Conservation (phyloP, 2,113 vertebrate genomes). For the Hymenochirus boettgeri region DNA sequence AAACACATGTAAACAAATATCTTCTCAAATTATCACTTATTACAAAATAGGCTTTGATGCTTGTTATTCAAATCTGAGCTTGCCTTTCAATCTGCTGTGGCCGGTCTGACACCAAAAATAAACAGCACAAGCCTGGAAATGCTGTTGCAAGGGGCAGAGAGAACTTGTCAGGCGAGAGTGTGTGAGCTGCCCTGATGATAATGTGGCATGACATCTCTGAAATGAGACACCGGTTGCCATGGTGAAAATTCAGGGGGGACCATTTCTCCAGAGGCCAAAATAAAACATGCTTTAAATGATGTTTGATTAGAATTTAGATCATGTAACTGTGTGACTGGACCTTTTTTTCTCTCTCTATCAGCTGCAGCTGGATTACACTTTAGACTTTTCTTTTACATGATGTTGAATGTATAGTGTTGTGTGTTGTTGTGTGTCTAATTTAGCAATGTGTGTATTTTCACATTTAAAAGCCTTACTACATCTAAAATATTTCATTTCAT, state of each 20-base stretch:
- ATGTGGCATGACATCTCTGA: slow-evolving; percentile 99
- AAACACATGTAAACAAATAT: slow-evolving; percentile 91
- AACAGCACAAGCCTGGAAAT: slow-evolving; percentile 67
- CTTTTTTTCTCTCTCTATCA: slow-evolving; percentile 63
- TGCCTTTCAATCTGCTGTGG: slow-evolving; percentile 69
- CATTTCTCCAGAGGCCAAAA: slow-evolving; percentile 90
- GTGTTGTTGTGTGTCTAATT: too few species aligned
- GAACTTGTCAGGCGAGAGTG: slow-evolving; percentile 91
- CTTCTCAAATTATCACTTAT: slow-evolving; percentile 87
- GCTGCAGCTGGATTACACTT: slow-evolving; percentile 57
- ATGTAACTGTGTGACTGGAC: slow-evolving; percentile 84
- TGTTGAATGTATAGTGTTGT: slow-evolving; percentile 15
- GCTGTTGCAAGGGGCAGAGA: slow-evolving; percentile 82
- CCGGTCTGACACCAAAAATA: slow-evolving; percentile 75
- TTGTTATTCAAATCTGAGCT: slow-evolving; percentile 68
- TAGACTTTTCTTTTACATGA: slow-evolving; percentile 11
- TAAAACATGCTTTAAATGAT: slow-evolving; percentile 99
- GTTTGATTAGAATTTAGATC: slow-evolving; percentile 99
- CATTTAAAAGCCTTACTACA: too few species aligned
- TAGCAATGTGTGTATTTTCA: too few species aligned
- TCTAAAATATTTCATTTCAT: too few species aligned
- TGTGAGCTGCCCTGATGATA: slow-evolving; percentile 90
- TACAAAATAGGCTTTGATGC: slow-evolving; percentile 74
- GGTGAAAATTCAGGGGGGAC: slow-evolving; percentile 88
- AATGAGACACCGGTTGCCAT: slow-evolving; percentile 98